Conservation (phyloP, 2,113 vertebrate species). For the Dromaius novaehollandiae region DNA sequence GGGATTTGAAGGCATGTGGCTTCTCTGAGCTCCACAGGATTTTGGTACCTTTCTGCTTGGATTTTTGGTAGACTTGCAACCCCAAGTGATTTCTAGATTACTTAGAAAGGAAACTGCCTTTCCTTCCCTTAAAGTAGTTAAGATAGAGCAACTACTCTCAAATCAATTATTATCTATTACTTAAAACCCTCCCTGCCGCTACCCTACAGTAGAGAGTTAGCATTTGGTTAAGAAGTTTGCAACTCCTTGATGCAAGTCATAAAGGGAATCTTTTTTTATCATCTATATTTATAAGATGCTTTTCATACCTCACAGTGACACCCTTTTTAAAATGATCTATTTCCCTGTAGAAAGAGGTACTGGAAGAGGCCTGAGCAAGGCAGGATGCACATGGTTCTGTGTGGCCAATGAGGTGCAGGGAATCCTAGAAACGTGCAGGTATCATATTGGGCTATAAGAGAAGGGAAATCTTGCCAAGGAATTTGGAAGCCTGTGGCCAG, state of each 20-base stretch:
- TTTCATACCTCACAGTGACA: not conserved
- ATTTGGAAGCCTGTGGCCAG: not conserved
- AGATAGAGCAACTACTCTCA: not conserved
- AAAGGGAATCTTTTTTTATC: not conserved
- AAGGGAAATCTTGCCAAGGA: not conserved
- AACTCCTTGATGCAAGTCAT: not conserved
- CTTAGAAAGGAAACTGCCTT: not conserved
- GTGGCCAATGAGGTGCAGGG: not conserved
- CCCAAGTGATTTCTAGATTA: not conserved
- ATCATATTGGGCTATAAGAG: not conserved
- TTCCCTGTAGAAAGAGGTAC: not conserved
- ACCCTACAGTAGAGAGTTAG: constrained; percentile 2
- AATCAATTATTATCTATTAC: constrained; percentile 43
- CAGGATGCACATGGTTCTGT: not conserved
- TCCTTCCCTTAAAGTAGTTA: constrained; percentile 2
- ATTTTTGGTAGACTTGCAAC: constrained; percentile 1
- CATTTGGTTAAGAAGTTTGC: constrained; percentile 5
- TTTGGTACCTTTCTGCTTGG: not conserved
- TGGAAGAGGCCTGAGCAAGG: not conserved
- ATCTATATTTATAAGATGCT: not conserved
- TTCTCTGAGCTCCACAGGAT: not conserved
- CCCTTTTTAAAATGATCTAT: not conserved
- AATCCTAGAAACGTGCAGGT: not conserved
- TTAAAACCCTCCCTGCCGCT: constrained; percentile 7
- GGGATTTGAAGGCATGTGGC: not conserved